Conservation (phyloP, 1,140 invertebrate genomes). For the Littorina saxatilis region DNA sequence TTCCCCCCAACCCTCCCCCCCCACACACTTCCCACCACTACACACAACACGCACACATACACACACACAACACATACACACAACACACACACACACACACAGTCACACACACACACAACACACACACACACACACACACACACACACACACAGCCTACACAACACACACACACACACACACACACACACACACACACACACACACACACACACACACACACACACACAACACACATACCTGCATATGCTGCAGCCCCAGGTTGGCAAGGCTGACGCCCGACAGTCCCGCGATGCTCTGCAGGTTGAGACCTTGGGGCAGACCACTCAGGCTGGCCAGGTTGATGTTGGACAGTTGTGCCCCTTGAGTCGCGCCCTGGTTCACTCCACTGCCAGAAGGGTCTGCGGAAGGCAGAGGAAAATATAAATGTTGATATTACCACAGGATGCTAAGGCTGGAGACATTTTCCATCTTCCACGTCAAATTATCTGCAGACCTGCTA, state of each 20-base stretch:
- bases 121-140: no score
- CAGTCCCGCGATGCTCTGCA: constrained; percentile 66
- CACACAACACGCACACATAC: constrained; percentile 77
- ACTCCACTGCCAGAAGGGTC: neutral
- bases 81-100: neutral
- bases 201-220: constrained; percentile 74
- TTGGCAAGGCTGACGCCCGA: constrained; percentile 87
- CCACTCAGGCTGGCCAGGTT: constrained; percentile 68
- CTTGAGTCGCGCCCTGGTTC: neutral
- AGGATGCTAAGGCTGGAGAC: no score
- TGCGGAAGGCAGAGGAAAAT: neutral
- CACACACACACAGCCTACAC: neutral
- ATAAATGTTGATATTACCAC: neutral
- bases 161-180: neutral
- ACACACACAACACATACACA: constrained; percentile 48
- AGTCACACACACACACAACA: no score
- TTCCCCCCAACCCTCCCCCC: neutral
- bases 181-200: constrained; percentile 74
- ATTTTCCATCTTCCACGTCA: no score
- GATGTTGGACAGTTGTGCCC: constrained; percentile 57
- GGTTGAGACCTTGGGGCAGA: constrained; percentile 68
- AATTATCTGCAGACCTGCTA: no score
- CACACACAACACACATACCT: constrained; percentile 76
- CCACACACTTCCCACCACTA: no score
- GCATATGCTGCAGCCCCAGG: constrained; percentile 76